These are phyloP conservation scores for Drosophila tanythrix DNA, from an alignment of 2,888 invertebrate genomes.

Conservation along the genomic window DNA sequence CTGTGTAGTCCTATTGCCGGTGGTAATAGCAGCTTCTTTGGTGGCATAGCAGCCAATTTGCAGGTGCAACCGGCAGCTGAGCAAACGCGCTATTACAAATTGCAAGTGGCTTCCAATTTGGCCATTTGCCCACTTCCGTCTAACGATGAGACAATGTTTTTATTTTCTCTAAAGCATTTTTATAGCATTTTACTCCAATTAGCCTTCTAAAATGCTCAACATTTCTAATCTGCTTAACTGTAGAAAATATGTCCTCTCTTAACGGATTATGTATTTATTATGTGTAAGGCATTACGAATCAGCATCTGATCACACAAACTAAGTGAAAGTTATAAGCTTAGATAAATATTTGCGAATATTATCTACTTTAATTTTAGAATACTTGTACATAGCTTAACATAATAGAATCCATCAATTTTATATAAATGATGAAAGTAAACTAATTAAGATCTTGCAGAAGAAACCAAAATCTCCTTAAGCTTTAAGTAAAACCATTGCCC, in stretches of 20 bases:
- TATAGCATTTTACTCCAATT: slow-evolving; percentile 11
- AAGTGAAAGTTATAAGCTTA: neutral
- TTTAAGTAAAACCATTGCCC: neutral
- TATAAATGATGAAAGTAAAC: neutral
- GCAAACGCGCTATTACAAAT: slow-evolving; percentile 55
- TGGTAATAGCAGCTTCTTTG: slow-evolving; percentile 45
- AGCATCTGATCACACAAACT: neutral
- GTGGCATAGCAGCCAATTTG: slow-evolving; percentile 59
- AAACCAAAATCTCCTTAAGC: too few species aligned
- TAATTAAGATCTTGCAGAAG: neutral
- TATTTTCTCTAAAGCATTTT: neutral
- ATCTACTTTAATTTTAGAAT: neutral
- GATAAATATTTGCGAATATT: neutral
- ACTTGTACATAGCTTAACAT: neutral
- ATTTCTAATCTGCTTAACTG: neutral
- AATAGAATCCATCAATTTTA: neutral
- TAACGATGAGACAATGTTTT: slow-evolving; percentile 20
- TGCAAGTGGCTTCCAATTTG: slow-evolving; percentile 50
- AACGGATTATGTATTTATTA: neutral
- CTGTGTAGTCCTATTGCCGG: slow-evolving; percentile 37
- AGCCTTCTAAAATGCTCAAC: slow-evolving; percentile 1
- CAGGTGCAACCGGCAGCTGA: slow-evolving; percentile 58
- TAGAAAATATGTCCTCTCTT: neutral
- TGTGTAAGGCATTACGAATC: neutral
- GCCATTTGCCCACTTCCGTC: slow-evolving; percentile 44